Conservation (phyloP, 2,113 vertebrate genomes). For the Aphelocoma coerulescens region DNA sequence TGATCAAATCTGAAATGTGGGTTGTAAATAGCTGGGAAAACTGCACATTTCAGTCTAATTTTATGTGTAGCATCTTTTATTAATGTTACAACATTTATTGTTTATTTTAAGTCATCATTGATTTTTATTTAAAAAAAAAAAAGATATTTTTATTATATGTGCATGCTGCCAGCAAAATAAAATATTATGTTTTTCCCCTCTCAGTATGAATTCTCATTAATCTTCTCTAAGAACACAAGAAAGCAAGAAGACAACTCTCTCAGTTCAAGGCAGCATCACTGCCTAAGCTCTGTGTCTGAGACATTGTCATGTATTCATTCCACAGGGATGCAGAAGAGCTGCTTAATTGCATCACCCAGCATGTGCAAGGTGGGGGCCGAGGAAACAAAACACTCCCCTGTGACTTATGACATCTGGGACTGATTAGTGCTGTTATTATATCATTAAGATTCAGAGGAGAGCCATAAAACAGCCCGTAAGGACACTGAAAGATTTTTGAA, state of each 20-base stretch:
- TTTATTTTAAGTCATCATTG: slow-evolving; percentile 66
- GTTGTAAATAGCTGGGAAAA: slow-evolving; percentile 51
- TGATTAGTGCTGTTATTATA: slow-evolving; percentile 3
- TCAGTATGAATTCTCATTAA: slow-evolving; percentile 22
- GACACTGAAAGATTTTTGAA: neutral
- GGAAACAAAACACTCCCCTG: neutral
- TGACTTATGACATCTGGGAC: neutral
- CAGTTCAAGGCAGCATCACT: neutral
- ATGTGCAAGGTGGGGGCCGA: neutral
- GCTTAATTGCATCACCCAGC: neutral
- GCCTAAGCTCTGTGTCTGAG: neutral
- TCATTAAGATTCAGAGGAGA: neutral
- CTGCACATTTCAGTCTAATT: slow-evolving; percentile 59
- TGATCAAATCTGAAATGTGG: slow-evolving; percentile 44
- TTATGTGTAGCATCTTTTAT: slow-evolving; percentile 65
- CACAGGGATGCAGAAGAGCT: neutral
- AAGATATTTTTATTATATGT: slow-evolving; percentile 53
- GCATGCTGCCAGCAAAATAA: slow-evolving; percentile 61
- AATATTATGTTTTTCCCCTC: neutral
- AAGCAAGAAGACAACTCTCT: neutral
- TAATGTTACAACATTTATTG: slow-evolving; percentile 62
- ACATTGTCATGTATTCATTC: neutral
- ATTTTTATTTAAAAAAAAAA: slow-evolving; percentile 72
- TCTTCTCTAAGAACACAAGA: neutral
- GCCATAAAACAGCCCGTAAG: neutral